Evolutionary conservation across 2,797 vertebrate species (phyloP).

Genomic region (Pantherophis alleghaniensis): DNA sequence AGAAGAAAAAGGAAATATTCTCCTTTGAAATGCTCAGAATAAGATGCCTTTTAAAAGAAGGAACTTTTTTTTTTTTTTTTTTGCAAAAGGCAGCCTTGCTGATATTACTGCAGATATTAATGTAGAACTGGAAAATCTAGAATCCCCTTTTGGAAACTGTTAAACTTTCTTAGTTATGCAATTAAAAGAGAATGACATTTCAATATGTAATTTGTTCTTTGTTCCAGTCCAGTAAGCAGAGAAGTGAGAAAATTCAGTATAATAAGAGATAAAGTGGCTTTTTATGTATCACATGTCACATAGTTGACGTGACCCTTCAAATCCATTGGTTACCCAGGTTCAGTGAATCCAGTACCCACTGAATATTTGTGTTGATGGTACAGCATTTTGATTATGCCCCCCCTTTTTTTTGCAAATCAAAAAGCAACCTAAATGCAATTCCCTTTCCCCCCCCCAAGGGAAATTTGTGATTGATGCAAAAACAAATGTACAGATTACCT

Average conservation of each 20-base stretch:
- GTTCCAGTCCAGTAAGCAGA: neutral
- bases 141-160: neutral
- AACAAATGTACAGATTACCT: neutral
- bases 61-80: no score
- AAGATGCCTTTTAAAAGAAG: neutral
- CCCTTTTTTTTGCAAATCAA: neutral
- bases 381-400: neutral
- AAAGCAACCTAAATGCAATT: neutral
- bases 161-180: neutral
- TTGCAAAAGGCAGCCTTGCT: neutral
- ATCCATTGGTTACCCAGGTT: neutral
- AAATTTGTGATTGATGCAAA: neutral
- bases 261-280: neutral
- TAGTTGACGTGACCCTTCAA: neutral
- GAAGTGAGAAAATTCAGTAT: neutral
- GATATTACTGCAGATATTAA: neutral
- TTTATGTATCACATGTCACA: neutral
- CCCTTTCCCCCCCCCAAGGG: neutral
- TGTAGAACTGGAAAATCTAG: neutral
- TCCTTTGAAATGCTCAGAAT: neutral
- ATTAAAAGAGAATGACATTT: neutral
- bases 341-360: neutral
- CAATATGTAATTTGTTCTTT: neutral
- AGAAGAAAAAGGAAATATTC: neutral
- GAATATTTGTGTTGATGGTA: neutral